Conservation (phyloP, 2,888 invertebrate species). For the Phyllotreta cruciferae region DNA sequence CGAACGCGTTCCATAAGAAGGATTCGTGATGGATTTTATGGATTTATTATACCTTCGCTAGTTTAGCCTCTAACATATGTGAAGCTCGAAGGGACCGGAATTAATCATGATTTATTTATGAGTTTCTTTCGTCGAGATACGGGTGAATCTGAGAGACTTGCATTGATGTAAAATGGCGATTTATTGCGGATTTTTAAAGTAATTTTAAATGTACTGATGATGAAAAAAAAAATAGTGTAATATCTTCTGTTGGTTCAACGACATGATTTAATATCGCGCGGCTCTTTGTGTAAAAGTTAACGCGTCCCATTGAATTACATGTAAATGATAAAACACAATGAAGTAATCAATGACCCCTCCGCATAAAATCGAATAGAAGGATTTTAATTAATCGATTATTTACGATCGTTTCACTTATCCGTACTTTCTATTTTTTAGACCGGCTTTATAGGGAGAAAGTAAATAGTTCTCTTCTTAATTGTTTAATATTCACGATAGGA, state of each 20-base stretch:
- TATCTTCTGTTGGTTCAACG: too few species aligned
- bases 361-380: background rate
- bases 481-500: too few species aligned
- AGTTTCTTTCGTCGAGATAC: background rate
- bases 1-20: background rate
- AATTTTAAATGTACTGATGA: too few species aligned
- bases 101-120: constrained; percentile 8
- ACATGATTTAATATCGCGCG: too few species aligned
- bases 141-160: too few species aligned
- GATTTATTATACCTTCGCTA: constrained; percentile 4
- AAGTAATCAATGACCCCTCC: constrained; percentile 6
- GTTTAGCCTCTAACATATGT: constrained; percentile 6
- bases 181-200: too few species aligned
- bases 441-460: background rate
- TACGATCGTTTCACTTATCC: constrained; percentile 5
- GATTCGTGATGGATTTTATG: constrained; percentile 2
- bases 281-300: constrained; percentile 4
- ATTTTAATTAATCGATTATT: constrained; percentile 9
- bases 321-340: constrained; percentile 12
- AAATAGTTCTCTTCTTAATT: background rate
- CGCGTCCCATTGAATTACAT: constrained; percentile 4
- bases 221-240: too few species aligned
- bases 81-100: background rate
- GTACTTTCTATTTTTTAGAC: background rate
- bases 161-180: too few species aligned